phyloP scores from a whole-genome alignment of 2,797 vertebrate genomes.

The Hoplostethus mediterraneus region DNA sequence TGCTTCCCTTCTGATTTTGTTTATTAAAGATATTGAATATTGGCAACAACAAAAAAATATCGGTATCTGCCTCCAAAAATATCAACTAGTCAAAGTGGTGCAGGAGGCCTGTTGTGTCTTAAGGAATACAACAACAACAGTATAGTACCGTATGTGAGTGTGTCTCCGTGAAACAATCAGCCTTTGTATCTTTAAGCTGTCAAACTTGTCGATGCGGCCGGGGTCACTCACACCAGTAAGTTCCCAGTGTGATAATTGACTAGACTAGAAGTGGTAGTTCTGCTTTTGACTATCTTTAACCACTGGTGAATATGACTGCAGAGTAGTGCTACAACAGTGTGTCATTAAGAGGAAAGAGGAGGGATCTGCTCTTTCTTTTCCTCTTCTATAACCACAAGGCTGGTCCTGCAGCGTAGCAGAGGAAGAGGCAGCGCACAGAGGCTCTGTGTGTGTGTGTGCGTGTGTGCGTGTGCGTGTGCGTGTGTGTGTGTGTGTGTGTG shows the following conservation, averaged over 20 bases:
- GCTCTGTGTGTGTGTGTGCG: slow-evolving; percentile 1
- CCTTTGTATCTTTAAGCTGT: background rate
- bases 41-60: no score
- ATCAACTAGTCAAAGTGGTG: no score
- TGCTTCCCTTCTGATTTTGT: no score
- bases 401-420: background rate
- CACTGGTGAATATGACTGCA: slow-evolving; percentile 35
- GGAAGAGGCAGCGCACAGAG: background rate
- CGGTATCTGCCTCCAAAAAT: no score
- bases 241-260: slow-evolving; percentile 28
- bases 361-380: slow-evolving; percentile 55
- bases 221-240: slow-evolving; percentile 20
- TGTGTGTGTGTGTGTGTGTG: no score
- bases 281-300: slow-evolving; percentile 62
- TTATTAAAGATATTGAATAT: no score
- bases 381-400: slow-evolving; percentile 57
- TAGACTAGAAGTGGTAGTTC: slow-evolving; percentile 28
- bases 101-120: no score
- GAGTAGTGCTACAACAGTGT: slow-evolving; percentile 46
- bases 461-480: background rate
- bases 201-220: background rate
- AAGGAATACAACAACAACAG: no score
- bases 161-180: background rate
- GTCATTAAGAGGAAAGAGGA: slow-evolving; percentile 55
- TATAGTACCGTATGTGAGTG: no score